Conservation (phyloP, 1,140 invertebrate genomes). For the Bombus superbus region DNA sequence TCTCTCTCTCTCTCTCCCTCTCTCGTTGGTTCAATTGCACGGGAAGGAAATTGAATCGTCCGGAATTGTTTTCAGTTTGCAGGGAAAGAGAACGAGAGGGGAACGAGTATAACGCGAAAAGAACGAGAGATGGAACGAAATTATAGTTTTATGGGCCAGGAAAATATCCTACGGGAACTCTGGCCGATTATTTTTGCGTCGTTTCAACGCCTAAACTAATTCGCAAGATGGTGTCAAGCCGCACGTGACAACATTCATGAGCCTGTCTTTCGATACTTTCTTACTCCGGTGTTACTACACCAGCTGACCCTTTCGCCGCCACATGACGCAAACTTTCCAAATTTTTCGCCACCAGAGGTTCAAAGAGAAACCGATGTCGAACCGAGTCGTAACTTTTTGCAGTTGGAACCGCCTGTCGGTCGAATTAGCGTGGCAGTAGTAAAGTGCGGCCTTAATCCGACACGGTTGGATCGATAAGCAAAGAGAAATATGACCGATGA, state of each 20-base stretch:
- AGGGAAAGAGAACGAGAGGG: too few relatives aligned
- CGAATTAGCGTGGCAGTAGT: slow-evolving; percentile 49
- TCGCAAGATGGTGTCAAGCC: slow-evolving; percentile 45
- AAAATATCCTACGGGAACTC: slow-evolving; percentile 4
- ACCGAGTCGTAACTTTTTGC: slow-evolving; percentile 32
- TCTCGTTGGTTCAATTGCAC: slow-evolving; percentile 15
- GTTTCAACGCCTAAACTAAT: slow-evolving; percentile 5
- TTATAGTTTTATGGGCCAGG: slow-evolving; percentile 33
- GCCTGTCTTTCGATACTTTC: slow-evolving; percentile 19
- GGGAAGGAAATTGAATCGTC: slow-evolving; percentile 47
- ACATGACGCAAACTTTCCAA: slow-evolving; percentile 58
- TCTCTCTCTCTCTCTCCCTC: neutral
- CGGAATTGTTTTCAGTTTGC: slow-evolving; percentile 49
- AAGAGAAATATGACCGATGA: slow-evolving; percentile 13
- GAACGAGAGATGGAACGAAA: slow-evolving; percentile 30
- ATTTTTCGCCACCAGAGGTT: slow-evolving; percentile 49
- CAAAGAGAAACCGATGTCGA: neutral
- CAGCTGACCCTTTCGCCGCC: slow-evolving; percentile 41
- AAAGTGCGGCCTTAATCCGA: slow-evolving; percentile 54
- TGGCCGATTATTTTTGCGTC: slow-evolving; percentile 46
- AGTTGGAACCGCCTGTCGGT: slow-evolving; percentile 30
- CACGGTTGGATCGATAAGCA: slow-evolving; percentile 31
- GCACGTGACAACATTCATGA: neutral
- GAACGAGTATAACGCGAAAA: neutral
- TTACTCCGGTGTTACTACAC: neutral